phyloP scores from a whole-genome alignment of 2,797 vertebrate species.

The Phrynocephalus guinanensis region DNA sequence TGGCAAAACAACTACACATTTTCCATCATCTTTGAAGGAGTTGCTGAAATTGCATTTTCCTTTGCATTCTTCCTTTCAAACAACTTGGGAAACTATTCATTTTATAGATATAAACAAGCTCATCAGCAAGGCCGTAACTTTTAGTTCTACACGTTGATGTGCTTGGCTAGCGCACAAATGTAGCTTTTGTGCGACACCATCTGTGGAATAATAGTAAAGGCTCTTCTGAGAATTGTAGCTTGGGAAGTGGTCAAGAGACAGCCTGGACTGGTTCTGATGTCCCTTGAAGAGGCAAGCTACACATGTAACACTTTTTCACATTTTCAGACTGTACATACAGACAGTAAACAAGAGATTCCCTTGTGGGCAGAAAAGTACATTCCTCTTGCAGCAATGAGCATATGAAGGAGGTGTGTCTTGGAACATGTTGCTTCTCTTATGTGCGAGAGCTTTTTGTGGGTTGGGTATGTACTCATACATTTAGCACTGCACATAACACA shows the following conservation, averaged over 20 bases:
- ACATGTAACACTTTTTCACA: neutral
- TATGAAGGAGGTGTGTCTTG: neutral
- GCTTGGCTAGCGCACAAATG: neutral
- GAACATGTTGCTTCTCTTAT: neutral
- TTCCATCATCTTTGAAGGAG: conserved; percentile 19
- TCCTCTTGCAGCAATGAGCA: neutral
- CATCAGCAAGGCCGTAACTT: neutral
- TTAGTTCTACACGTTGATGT: neutral
- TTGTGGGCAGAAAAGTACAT: neutral
- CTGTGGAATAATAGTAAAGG: neutral
- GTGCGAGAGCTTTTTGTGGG: neutral
- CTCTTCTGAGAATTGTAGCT: neutral
- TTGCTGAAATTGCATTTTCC: conserved; percentile 24
- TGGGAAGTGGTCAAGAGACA: neutral
- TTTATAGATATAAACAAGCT: conserved; percentile 19
- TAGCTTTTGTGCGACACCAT: neutral
- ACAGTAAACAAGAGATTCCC: neutral
- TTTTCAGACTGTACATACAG: neutral
- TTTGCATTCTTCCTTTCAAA: neutral
- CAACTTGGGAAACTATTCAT: neutral
- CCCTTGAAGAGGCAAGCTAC: neutral
- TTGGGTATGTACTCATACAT: neutral
- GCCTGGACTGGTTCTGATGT: neutral
- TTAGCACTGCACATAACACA: neutral
- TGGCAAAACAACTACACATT: conserved; percentile 29